Percentiles rank a stretch among this genome's conserved stretches.
Conservation (phyloP, 2,888 invertebrate species). For the Neoaliturus tenellus region DNA sequence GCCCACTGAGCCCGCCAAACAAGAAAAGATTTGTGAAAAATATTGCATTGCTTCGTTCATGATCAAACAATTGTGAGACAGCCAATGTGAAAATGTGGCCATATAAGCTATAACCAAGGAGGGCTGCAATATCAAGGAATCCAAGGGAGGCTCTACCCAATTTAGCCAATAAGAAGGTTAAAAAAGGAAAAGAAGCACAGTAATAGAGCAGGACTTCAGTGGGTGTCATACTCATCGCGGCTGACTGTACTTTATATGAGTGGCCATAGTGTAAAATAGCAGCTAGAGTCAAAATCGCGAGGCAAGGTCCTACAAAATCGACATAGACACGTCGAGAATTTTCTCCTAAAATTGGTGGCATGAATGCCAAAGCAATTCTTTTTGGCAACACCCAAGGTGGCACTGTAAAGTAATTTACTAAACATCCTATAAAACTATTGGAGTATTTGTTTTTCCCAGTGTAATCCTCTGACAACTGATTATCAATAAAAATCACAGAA, state of each 20-base stretch:
- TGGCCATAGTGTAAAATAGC: constrained; percentile 72
- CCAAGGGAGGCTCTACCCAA: constrained; percentile 70
- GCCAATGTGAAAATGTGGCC: constrained; percentile 73
- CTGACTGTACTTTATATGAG: constrained; percentile 69
- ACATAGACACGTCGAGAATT: constrained; percentile 71
- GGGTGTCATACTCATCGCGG: constrained; percentile 69
- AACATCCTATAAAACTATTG: constrained; percentile 38
- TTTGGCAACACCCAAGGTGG: constrained; percentile 70
- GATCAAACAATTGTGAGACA: constrained; percentile 71
- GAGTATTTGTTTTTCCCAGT: constrained; percentile 49
- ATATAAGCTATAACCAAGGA: constrained; percentile 74
- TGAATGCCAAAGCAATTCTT: constrained; percentile 72
- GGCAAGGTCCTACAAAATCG: constrained; percentile 73
- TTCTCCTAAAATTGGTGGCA: constrained; percentile 71
- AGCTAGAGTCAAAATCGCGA: constrained; percentile 71
- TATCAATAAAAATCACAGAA: constrained; percentile 64
- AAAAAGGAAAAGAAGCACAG: constrained; percentile 70
- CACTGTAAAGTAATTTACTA: constrained; percentile 69
- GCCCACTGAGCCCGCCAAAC: constrained; percentile 74
- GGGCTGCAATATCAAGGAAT: constrained; percentile 71
- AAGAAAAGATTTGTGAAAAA: constrained; percentile 73
- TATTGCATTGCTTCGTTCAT: constrained; percentile 72
- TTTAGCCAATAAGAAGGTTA: constrained; percentile 70
- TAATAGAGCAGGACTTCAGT: constrained; percentile 70
- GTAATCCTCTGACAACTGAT: constrained; percentile 37